A percentile compares a stretch with the other conserved stretches of the same genome.
phyloP scores from a whole-genome alignment of 2,113 vertebrate species.

The Rissa tridactyla region DNA sequence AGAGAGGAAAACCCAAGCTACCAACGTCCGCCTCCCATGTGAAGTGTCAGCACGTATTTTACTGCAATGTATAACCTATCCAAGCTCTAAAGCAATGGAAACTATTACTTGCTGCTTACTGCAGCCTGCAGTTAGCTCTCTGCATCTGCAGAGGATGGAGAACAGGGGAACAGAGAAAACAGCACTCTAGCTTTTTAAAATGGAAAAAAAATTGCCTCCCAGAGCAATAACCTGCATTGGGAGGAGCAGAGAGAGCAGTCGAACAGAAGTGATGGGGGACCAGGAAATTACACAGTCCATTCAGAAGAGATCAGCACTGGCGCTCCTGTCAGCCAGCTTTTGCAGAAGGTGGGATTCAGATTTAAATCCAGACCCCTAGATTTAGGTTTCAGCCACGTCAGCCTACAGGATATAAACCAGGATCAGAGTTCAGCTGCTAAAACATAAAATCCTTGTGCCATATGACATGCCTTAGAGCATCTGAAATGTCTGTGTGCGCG shows the following conservation, averaged over 20 bases:
- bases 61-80: background rate
- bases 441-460: background rate
- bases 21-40: background rate
- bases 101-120: background rate
- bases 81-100: background rate
- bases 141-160: background rate
- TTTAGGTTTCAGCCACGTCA: background rate
- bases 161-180: background rate
- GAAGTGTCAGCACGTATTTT: background rate
- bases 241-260: background rate
- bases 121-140: background rate
- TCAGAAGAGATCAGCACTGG: background rate
- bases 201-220: background rate
- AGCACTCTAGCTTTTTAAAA: background rate
- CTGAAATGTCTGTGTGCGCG: background rate
- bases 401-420: background rate
- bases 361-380: background rate
- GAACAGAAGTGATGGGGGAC: background rate
- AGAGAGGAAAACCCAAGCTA: background rate
- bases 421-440: background rate
- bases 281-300: background rate
- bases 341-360: background rate
- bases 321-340: background rate
- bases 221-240: background rate
- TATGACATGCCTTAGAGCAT: background rate